Percentiles rank a stretch among this genome's conserved stretches.
phyloP scores from a whole-genome alignment of 2,888 invertebrate species.

The Fragum whitleyi region DNA sequence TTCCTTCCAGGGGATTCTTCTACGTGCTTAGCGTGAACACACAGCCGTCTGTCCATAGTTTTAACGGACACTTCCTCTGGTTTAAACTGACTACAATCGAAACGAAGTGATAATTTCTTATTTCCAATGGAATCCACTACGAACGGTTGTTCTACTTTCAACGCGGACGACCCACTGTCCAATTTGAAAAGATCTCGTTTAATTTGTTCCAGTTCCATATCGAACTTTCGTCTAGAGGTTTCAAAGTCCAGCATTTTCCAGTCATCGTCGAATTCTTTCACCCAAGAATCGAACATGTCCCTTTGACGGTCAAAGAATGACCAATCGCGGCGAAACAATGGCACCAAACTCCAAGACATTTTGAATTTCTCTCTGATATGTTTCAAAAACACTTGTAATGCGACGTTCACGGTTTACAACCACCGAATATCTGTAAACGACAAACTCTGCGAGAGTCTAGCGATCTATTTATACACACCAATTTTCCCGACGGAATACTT shows the following conservation, averaged over 20 bases:
- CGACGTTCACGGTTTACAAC: not conserved
- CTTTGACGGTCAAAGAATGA: slow-evolving; percentile 64
- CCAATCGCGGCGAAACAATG: slow-evolving; percentile 48
- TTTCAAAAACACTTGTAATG: not conserved
- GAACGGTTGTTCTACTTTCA: slow-evolving; percentile 76
- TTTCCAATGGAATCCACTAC: slow-evolving; percentile 90
- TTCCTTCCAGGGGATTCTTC: slow-evolving; percentile 99
- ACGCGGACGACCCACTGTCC: slow-evolving; percentile 62
- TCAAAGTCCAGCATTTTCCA: slow-evolving; percentile 59
- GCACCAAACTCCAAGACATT: slow-evolving; percentile 65
- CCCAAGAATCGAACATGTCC: slow-evolving; percentile 58
- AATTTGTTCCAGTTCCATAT: slow-evolving; percentile 71
- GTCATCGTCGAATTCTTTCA: slow-evolving; percentile 65
- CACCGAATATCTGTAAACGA: not conserved
- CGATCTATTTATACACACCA: not conserved
- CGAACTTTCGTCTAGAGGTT: slow-evolving; percentile 60
- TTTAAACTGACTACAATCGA: slow-evolving; percentile 98
- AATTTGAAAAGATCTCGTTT: slow-evolving; percentile 72
- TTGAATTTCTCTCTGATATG: slow-evolving; percentile 4
- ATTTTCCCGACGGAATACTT: not conserved
- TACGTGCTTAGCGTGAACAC: slow-evolving; percentile 98
- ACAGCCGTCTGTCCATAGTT: slow-evolving; percentile 98
- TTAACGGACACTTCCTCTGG: slow-evolving; percentile 98
- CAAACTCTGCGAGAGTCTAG: not conserved
- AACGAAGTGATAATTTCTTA: slow-evolving; percentile 95